Conservation (phyloP, 2,113 vertebrate genomes). For the Nibea albiflora region DNA sequence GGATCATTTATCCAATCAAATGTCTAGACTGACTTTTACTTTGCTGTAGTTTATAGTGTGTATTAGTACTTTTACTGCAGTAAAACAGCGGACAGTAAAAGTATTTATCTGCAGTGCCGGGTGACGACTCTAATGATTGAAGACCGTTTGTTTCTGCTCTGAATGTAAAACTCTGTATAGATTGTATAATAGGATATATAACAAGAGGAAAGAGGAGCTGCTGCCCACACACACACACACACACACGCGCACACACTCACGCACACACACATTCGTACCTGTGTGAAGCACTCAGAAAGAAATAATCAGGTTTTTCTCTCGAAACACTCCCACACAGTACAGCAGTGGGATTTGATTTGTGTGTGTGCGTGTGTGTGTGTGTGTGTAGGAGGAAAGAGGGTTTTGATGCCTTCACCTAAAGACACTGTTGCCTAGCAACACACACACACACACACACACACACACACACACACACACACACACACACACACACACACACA, state of each 20-base stretch:
- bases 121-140: not conserved
- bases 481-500: constrained; percentile 25
- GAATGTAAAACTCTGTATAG: constrained; percentile 21
- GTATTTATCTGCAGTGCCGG: not conserved
- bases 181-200: constrained; percentile 59
- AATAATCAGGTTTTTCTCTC: constrained; percentile 65
- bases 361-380: constrained; percentile 36
- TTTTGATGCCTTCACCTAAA: constrained; percentile 74
- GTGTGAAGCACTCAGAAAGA: constrained; percentile 66
- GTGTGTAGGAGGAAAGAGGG: constrained; percentile 55
- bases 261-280: constrained; percentile 43
- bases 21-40: not conserved
- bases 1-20: too few species aligned
- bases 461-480: constrained; percentile 50
- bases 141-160: constrained; percentile 17
- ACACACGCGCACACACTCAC: constrained; percentile 41
- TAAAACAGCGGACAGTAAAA: not conserved
- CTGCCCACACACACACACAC: constrained; percentile 48
- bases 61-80: not conserved
- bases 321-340: constrained; percentile 68
- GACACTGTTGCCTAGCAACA: constrained; percentile 75
- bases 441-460: constrained; percentile 24
- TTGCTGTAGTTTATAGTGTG: not conserved
- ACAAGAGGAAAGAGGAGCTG: constrained; percentile 38
- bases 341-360: constrained; percentile 31